Conservation (phyloP, 2,888 invertebrate species). For the Dysmachus trigonus region DNA sequence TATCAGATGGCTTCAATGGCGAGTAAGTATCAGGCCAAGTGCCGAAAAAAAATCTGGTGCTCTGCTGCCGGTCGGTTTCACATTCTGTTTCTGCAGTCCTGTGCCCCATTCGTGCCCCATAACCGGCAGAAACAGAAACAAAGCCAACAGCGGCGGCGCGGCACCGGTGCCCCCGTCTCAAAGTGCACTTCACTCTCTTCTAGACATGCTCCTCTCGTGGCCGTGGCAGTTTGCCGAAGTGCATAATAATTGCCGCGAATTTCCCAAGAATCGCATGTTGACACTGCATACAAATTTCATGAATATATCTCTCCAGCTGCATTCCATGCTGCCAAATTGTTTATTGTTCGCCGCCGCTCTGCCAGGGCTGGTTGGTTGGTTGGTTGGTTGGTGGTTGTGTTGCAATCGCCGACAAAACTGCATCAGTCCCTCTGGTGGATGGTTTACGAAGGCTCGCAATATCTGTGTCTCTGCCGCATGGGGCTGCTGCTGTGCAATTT, state of each 20-base stretch:
- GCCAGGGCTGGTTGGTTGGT: neutral
- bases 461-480: neutral
- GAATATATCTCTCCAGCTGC: constrained; percentile 33
- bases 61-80: neutral
- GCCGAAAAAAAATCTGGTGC: too few relatives aligned
- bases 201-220: constrained; percentile 9
- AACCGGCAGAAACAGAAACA: neutral
- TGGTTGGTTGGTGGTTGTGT: neutral
- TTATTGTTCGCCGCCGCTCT: constrained; percentile 37
- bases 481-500: neutral
- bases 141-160: neutral
- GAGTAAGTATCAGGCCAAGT: neutral
- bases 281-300: constrained; percentile 45
- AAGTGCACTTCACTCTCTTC: neutral
- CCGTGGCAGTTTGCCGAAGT: constrained; percentile 17
- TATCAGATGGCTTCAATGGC: constrained; percentile 3
- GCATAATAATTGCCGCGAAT: constrained; percentile 33
- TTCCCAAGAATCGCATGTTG: constrained; percentile 42
- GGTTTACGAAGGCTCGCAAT: neutral
- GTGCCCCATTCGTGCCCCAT: neutral
- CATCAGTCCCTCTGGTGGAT: neutral
- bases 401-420: neutral
- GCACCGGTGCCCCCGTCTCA: neutral
- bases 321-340: constrained; percentile 40
- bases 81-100: neutral